Conservation (phyloP, 2,113 vertebrate species). For the Peromyscus maniculatus region DNA sequence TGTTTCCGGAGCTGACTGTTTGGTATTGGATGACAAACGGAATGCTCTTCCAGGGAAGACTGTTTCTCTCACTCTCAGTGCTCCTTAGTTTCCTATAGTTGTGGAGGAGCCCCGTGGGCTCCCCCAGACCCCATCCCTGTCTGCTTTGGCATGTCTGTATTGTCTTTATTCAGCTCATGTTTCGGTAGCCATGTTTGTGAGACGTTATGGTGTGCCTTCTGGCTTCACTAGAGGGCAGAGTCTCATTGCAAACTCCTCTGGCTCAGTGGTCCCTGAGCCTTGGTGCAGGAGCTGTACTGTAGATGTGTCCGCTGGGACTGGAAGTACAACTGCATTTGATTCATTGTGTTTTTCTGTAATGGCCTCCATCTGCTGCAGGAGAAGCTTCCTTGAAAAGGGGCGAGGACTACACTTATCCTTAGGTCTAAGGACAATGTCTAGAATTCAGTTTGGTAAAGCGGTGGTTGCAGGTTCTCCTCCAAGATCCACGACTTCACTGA, state of each 20-base stretch:
- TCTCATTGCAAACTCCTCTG: neutral
- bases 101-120: neutral
- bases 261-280: neutral
- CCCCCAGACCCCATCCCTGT: neutral
- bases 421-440: too few relatives aligned
- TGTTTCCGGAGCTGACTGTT: neutral
- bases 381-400: neutral
- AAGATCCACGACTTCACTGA: neutral
- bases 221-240: neutral
- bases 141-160: neutral
- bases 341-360: neutral
- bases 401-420: neutral
- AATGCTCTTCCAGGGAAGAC: neutral
- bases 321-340: neutral
- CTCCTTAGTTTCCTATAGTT: neutral
- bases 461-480: neutral
- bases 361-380: neutral
- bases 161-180: neutral
- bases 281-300: neutral
- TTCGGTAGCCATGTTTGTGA: neutral
- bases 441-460: neutral
- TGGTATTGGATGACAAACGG: neutral
- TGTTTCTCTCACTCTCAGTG: neutral
- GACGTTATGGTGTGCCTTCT: neutral
- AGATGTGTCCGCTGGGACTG: neutral